phyloP scores from a whole-genome alignment of 2,888 invertebrate genomes.

The Tribolium freemani region DNA sequence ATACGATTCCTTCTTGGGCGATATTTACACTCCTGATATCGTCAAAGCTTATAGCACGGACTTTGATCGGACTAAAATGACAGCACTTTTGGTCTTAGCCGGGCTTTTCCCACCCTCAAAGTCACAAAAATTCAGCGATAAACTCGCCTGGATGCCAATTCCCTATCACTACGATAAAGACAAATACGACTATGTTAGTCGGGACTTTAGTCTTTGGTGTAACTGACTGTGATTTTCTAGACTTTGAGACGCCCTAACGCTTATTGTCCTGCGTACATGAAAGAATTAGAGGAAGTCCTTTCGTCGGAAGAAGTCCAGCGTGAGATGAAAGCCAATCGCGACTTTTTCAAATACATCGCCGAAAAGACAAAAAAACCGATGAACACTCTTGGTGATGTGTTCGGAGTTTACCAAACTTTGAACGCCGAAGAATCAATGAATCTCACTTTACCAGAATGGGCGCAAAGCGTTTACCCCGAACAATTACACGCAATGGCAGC shows the following conservation, averaged over 20 bases:
- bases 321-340: conserved; percentile 52
- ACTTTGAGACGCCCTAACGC: conserved; percentile 59
- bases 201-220: neutral
- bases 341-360: conserved; percentile 56
- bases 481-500: conserved; percentile 62
- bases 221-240: conserved; percentile 48
- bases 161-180: conserved; percentile 65
- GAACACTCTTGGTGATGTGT: conserved; percentile 55
- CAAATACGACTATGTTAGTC: conserved; percentile 58
- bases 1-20: conserved; percentile 67
- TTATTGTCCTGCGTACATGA: conserved; percentile 62
- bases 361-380: conserved; percentile 57
- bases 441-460: conserved; percentile 68
- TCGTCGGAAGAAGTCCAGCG: conserved; percentile 54
- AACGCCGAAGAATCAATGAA: conserved; percentile 62
- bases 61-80: conserved; percentile 82
- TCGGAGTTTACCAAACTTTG: conserved; percentile 62
- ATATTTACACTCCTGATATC: conserved; percentile 66
- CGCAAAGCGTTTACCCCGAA: conserved; percentile 61
- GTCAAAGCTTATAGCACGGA: conserved; percentile 75
- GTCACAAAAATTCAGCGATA: conserved; percentile 68
- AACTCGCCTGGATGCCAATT: conserved; percentile 75
- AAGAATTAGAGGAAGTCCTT: conserved; percentile 57
- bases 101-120: conserved; percentile 76
- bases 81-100: conserved; percentile 77